Evolutionary conservation across 1,140 invertebrate species (phyloP).

Genomic region (Odontomachus brunneus): DNA sequence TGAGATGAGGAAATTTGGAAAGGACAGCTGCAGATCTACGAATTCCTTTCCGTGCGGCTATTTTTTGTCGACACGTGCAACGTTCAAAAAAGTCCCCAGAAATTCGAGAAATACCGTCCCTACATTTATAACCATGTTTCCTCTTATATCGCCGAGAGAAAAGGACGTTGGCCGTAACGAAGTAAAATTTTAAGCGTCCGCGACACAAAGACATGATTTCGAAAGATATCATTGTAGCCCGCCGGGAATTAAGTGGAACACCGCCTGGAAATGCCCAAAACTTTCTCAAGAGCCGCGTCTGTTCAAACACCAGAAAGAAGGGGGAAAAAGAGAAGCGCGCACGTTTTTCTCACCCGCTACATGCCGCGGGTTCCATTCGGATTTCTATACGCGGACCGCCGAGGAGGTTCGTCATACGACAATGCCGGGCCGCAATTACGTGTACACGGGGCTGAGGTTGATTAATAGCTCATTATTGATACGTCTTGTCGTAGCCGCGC

Average conservation of each 20-base stretch:
- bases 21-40: no score
- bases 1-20: no score
- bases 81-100: no score
- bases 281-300: neutral
- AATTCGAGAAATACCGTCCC: no score
- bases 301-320: no score
- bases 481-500: conserved; percentile 39
- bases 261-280: neutral
- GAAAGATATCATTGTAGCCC: neutral
- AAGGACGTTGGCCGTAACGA: no score
- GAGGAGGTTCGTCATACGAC: conserved; percentile 49
- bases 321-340: neutral
- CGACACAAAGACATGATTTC: no score
- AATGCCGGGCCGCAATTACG: conserved; percentile 54
- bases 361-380: conserved; percentile 9
- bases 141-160: no score
- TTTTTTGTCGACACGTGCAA: no score
- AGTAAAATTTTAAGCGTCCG: no score
- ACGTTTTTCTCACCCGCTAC: conserved; percentile 48
- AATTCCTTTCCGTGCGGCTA: no score
- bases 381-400: conserved; percentile 33
- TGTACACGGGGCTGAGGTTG: conserved; percentile 49
- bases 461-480: conserved; percentile 61
- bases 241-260: neutral
- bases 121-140: no score